These are phyloP conservation scores for Oophaga sylvatica DNA, from an alignment of 2,797 vertebrate genomes.

Conservation along the genomic window DNA sequence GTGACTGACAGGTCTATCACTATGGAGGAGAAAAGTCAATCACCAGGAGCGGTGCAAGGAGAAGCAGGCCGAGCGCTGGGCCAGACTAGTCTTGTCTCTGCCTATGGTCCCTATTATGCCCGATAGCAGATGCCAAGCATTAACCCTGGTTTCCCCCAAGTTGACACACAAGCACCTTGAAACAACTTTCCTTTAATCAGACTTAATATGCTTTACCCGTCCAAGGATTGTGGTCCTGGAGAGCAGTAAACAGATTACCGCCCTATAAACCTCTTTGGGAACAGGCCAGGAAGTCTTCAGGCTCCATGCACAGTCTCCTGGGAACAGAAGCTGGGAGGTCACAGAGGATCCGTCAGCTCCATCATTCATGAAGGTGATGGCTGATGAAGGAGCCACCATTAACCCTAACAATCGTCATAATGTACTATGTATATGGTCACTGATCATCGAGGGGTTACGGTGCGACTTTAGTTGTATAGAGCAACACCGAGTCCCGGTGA, in stretches of 20 bases:
- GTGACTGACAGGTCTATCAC: no score
- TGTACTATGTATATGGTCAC: not conserved
- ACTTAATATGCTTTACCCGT: constrained; percentile 35
- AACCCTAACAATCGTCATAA: not conserved
- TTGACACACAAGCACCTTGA: not conserved
- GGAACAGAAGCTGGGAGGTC: not conserved
- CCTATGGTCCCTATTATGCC: no score
- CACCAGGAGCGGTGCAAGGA: no score
- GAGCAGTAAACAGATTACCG: constrained; percentile 33
- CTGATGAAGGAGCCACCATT: not conserved
- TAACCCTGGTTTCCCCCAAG: not conserved
- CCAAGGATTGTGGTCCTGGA: constrained; percentile 10
- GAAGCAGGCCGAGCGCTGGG: no score
- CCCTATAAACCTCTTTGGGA: constrained; percentile 36
- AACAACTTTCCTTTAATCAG: not conserved
- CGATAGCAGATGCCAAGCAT: not conserved
- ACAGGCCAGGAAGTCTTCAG: constrained; percentile 2
- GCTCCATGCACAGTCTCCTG: not conserved
- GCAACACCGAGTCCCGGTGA: not conserved
- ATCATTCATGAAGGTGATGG: not conserved
- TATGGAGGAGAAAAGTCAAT: no score
- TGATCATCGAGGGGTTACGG: not conserved
- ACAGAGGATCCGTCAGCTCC: not conserved
- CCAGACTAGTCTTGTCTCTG: no score
- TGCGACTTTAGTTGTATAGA: not conserved